Base-by-base conservation (phyloP, 2,888 invertebrate species). In the Cheilosia vulpina region DNA sequence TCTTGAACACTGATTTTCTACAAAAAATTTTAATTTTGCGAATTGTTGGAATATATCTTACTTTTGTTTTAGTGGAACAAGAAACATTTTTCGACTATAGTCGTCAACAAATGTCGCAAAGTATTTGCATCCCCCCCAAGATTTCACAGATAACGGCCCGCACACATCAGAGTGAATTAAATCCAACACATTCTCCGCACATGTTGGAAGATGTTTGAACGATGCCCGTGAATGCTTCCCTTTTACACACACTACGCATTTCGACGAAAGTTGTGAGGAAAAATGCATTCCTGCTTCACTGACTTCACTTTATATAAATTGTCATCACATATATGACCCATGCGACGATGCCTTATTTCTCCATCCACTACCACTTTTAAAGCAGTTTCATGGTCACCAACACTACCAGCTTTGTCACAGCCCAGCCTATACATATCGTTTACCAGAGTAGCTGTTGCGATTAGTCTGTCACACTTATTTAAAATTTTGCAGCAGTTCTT, bases 91-190 rank as follows among this genome's bases (percentile, higher is more conserved):
- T 7, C 87, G 47, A 5, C 79, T 79, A 9, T 47, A 88, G 77
- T 91, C 90, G 88, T 92, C 92, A 62, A 90, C 88, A 53, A 92
- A 90, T 1, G 89, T 90, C 19, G 90, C 66, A 55, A 91, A 90
- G 83, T 91, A 92, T 66, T 82, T 89, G 2, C 87, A 87, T 15
- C 90, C 89, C 19, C 89, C 90, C 4, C 88, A 62, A 1, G 91
- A 91, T 43, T 71, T 71, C 0, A 76, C 75, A 66, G 89, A 88
- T 88, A 91, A 88, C 7, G 90, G 90, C 11, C 91, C 90, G 78
- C 90, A 90, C 0, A 91, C 77, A 87, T 92, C 91, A 11, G 89
- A 73, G 68, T 91, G 90, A 1, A 92, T 63, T 38, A 90, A 15
- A 21, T 90, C 89, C 19, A 91, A 79, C 50, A 87, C 27, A 62